Conservation (phyloP, 2,888 invertebrate species). For the Syrphus vitripennis region DNA sequence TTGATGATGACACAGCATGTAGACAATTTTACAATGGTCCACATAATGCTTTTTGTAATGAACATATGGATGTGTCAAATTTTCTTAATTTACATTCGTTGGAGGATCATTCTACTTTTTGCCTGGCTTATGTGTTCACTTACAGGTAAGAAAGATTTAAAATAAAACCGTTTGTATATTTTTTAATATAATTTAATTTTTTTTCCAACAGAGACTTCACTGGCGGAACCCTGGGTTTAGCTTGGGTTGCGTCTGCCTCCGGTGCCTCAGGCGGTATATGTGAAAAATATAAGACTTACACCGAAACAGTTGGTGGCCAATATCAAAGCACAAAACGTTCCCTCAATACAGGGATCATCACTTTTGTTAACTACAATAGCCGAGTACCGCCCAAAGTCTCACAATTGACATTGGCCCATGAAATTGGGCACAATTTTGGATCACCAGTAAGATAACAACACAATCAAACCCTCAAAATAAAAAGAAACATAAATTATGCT, state of each 20-base stretch:
- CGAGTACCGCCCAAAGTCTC: constrained; percentile 98
- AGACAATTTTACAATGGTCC: constrained; percentile 85
- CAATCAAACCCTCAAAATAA: background rate
- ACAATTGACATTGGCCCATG: constrained; percentile 98
- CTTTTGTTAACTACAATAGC: constrained; percentile 98
- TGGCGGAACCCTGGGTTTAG: constrained; percentile 97
- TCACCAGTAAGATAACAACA: constrained; percentile 88
- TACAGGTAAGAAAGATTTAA: constrained; percentile 82
- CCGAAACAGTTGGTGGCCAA: constrained; percentile 96
- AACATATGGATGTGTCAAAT: constrained; percentile 99
- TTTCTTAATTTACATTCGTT: constrained; percentile 98
- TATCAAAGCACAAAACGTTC: constrained; percentile 96
- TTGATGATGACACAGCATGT: constrained; percentile 94
- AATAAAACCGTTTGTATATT: background rate
- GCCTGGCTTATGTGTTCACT: constrained; percentile 99
- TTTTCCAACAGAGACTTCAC: constrained; percentile 90
- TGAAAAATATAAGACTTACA: constrained; percentile 98
- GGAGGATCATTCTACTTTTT: constrained; percentile 98
- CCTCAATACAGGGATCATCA: constrained; percentile 99
- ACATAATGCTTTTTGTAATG: constrained; percentile 94
- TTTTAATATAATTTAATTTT: background rate
- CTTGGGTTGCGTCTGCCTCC: constrained; percentile 99
- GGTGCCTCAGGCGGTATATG: constrained; percentile 99
- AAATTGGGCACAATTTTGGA: constrained; percentile 99
- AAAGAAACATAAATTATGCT: no score